These are phyloP conservation scores for Incurvaria masculella DNA, from an alignment of 2,888 invertebrate genomes.

Conservation along the genomic window DNA sequence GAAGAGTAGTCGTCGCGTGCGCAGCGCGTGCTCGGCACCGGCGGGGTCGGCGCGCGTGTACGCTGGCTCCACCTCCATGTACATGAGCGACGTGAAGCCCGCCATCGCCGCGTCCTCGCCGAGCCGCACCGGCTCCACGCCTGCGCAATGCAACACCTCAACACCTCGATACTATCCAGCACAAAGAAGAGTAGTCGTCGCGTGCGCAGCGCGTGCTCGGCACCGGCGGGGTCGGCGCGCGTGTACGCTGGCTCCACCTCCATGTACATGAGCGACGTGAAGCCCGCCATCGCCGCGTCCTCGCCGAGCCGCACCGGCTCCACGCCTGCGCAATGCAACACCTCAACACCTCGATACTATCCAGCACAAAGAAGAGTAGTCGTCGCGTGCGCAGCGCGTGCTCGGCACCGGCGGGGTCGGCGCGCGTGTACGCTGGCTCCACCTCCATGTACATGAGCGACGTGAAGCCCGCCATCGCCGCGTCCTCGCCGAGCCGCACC, in stretches of 20 bases:
- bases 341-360: not conserved
- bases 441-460: conserved; percentile 64
- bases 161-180: not conserved
- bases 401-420: no score
- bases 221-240: not conserved
- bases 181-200: no score
- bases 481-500: conserved; percentile 68
- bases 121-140: conserved; percentile 59
- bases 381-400: no score
- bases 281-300: conserved; percentile 68
- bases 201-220: no score
- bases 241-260: conserved; percentile 58
- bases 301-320: conserved; percentile 66
- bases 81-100: conserved; percentile 73
- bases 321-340: conserved; percentile 60
- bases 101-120: conserved; percentile 69
- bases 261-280: conserved; percentile 67
- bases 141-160: no score
- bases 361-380: no score
- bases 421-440: conserved; percentile 50
- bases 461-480: conserved; percentile 69
- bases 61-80: conserved; percentile 55
- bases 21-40: no score
- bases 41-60: conserved; percentile 30
- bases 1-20: no score